These are phyloP conservation scores for Onchidella celtica DNA, from an alignment of 2,888 invertebrate species.

Conservation along the genomic window DNA sequence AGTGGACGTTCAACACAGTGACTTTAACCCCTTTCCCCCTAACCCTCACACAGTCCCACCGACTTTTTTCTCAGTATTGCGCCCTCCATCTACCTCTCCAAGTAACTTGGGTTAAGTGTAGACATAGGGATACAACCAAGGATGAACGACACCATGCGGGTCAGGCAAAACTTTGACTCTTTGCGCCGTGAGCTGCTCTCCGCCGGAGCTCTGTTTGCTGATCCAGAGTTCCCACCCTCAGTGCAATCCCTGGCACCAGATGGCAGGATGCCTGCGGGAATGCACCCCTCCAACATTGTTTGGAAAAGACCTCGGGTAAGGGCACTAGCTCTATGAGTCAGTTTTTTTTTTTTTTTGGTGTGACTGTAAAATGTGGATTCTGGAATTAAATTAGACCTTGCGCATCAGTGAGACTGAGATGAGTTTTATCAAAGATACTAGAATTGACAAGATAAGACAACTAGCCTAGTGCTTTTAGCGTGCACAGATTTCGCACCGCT, in stretches of 20 bases:
- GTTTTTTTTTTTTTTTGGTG: neutral
- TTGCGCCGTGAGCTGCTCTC: conserved; percentile 58
- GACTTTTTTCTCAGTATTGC: neutral
- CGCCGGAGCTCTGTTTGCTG: conserved; percentile 88
- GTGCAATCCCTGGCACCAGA: conserved; percentile 65
- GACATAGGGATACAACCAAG: neutral
- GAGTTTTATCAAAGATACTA: too few species aligned
- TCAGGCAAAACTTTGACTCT: conserved; percentile 46
- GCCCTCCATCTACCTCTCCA: neutral
- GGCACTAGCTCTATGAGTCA: too few species aligned
- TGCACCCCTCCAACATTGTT: conserved; percentile 85
- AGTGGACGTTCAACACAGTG: too few species aligned
- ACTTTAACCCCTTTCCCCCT: neutral
- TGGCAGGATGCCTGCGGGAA: neutral
- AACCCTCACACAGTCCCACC: neutral
- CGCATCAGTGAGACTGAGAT: too few species aligned
- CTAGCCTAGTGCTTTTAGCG: too few species aligned
- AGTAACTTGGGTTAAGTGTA: neutral
- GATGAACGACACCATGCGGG: neutral
- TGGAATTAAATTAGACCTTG: too few species aligned
- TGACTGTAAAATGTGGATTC: neutral
- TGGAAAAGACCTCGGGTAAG: conserved; percentile 90
- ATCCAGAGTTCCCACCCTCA: conserved; percentile 91
- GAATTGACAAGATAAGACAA: too few species aligned
- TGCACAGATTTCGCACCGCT: too few species aligned